Evolutionary conservation across 2,797 vertebrate species (phyloP).

Genomic region (Pseudocheirus occidentalis): DNA sequence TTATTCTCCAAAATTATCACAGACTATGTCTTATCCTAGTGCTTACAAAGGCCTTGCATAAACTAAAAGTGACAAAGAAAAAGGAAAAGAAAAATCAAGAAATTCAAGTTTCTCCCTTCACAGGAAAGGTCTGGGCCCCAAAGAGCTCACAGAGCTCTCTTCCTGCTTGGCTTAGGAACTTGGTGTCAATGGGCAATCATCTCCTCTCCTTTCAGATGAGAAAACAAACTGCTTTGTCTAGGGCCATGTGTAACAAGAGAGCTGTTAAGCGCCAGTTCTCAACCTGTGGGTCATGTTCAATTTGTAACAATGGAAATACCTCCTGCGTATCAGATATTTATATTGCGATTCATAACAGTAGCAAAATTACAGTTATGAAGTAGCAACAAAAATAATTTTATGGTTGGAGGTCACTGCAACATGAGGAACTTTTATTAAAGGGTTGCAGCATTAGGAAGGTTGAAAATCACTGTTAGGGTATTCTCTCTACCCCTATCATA

Average conservation of each 20-base stretch:
- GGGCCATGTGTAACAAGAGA: not conserved
- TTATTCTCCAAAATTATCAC: not conserved
- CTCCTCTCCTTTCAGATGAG: not conserved
- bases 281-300: too few species aligned
- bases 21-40: not conserved
- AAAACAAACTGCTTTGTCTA: not conserved
- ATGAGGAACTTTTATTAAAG: too few species aligned
- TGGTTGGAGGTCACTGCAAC: too few species aligned
- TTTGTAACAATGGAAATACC: too few species aligned
- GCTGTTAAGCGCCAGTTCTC: too few species aligned
- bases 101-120: not conserved
- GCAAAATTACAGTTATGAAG: too few species aligned
- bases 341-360: too few species aligned
- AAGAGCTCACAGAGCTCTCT: not conserved
- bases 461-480: not conserved
- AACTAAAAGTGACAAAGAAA: not conserved
- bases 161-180: not conserved
- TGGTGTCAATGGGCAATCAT: not conserved
- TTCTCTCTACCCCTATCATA: not conserved
- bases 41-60: not conserved
- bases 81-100: not conserved
- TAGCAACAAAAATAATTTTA: too few species aligned
- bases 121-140: not conserved
- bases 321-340: too few species aligned
- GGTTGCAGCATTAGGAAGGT: too few species aligned